These are phyloP conservation scores for Poliocrania exsul DNA, from an alignment of 2,797 vertebrate genomes.

Conservation along the genomic window DNA sequence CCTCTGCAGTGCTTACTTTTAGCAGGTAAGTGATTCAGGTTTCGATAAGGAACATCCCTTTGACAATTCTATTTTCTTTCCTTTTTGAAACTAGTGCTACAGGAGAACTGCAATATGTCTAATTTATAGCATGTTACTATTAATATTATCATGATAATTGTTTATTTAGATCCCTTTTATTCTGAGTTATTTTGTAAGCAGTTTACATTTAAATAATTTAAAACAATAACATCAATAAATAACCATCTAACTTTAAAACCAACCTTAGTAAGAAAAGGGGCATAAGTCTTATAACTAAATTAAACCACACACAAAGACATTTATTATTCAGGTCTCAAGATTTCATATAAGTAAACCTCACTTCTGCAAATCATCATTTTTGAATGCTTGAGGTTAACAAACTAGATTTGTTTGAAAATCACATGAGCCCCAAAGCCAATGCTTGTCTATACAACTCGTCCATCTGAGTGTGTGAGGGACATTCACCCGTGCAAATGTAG, in stretches of 20 bases:
- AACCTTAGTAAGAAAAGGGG: background rate
- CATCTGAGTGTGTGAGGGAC: background rate
- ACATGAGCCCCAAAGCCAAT: rapidly evolving
- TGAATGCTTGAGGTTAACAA: background rate
- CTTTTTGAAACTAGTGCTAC: background rate
- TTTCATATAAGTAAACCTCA: background rate
- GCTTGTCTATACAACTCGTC: background rate
- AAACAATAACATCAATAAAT: background rate
- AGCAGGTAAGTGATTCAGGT: background rate
- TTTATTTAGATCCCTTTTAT: background rate
- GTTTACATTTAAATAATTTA: background rate
- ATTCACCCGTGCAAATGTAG: background rate
- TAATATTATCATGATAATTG: background rate
- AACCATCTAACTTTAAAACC: background rate
- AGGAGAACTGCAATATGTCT: background rate
- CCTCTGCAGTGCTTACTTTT: background rate
- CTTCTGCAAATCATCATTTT: background rate
- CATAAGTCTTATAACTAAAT: background rate
- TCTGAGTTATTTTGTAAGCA: background rate
- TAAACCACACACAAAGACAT: background rate
- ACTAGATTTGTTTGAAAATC: background rate
- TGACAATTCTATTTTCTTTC: background rate
- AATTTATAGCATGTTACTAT: background rate
- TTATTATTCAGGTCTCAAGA: background rate
- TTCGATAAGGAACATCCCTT: background rate